These are phyloP conservation scores for Heliconius himera DNA, from an alignment of 1,140 invertebrate genomes.

Conservation along the genomic window DNA sequence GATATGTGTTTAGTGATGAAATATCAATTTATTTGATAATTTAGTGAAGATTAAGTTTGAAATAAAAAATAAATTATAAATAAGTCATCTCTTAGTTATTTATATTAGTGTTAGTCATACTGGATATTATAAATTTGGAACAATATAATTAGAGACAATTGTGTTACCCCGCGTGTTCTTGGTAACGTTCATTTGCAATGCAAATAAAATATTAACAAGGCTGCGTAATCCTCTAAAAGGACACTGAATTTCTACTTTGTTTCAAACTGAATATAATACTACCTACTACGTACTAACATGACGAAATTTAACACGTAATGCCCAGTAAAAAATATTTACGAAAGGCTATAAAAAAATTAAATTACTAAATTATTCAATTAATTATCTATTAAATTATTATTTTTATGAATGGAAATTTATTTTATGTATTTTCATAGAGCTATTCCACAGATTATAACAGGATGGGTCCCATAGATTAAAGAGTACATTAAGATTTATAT, in stretches of 20 bases:
- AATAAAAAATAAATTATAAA: neutral
- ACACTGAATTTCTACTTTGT: neutral
- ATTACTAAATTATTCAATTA: neutral
- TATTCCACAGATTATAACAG: constrained; percentile 25
- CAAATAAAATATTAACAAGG: constrained; percentile 6
- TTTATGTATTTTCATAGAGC: neutral
- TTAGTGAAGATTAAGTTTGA: neutral
- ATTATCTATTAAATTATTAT: neutral
- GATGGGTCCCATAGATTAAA: constrained; percentile 19
- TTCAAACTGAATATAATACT: neutral
- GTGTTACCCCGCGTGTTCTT: constrained; percentile 5
- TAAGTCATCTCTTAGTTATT: neutral
- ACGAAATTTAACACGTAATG: neutral
- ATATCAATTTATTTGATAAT: neutral
- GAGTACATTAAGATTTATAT: constrained; percentile 56
- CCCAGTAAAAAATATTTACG: neutral
- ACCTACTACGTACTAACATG: neutral
- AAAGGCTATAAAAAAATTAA: neutral
- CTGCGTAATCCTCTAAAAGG: neutral
- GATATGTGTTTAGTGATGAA: neutral
- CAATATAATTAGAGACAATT: constrained; percentile 4
- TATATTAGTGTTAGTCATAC: neutral
- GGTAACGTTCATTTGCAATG: neutral
- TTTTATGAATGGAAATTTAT: neutral
- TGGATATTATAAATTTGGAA: constrained; percentile 9